Percentiles rank a stretch among this genome's conserved stretches.
These are phyloP conservation scores for Eurosta solidaginis DNA, from an alignment of 1,140 invertebrate species.

Conservation along the genomic window DNA sequence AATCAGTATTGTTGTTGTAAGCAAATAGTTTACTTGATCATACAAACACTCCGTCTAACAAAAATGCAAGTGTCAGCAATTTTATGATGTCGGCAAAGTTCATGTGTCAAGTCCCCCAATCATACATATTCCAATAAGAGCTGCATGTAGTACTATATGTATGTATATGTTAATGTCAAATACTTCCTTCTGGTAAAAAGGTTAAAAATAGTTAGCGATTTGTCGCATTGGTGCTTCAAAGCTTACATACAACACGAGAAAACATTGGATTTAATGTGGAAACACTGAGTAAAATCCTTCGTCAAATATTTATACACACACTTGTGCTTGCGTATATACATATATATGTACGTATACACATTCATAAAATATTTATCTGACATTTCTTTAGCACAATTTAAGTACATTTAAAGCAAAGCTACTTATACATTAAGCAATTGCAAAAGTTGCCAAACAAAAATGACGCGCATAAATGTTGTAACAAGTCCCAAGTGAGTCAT, in stretches of 20 bases:
- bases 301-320: background rate
- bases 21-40: background rate
- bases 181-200: background rate
- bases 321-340: no score
- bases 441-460: no score
- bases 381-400: background rate
- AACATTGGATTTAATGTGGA: background rate
- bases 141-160: no score
- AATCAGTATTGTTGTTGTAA: background rate
- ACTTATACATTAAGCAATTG: background rate
- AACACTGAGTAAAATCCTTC: background rate
- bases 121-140: background rate
- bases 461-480: no score
- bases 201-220: constrained; percentile 21
- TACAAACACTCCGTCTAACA: background rate
- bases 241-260: background rate
- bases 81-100: constrained; percentile 18
- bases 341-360: no score
- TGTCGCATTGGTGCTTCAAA: background rate
- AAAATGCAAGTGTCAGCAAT: background rate
- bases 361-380: background rate
- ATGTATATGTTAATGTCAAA: background rate
- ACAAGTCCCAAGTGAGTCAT: constrained; percentile 5
- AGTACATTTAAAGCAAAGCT: background rate
- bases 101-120: background rate